A percentile compares a stretch with the other conserved stretches of the same genome.
Conservation (phyloP, 2,888 invertebrate genomes). For the Tolmerus cingulatus region DNA sequence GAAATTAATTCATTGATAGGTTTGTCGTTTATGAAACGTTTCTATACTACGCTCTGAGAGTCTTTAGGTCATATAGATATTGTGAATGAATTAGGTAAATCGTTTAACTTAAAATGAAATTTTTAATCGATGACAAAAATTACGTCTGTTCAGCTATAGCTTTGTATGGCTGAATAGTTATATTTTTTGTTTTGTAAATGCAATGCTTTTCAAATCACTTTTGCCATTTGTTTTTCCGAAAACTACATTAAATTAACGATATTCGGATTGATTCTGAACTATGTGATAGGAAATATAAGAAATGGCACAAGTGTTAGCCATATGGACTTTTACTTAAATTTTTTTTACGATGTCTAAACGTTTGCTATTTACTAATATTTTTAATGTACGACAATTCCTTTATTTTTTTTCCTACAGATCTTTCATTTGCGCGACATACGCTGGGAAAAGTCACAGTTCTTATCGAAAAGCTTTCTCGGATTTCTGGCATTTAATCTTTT, state of each 20-base stretch:
- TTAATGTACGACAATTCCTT: not conserved
- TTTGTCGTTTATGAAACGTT: not conserved
- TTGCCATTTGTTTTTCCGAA: not conserved
- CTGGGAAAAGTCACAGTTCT: conserved; percentile 88
- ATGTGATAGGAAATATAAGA: not conserved
- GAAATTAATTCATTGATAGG: not conserved
- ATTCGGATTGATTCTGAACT: not conserved
- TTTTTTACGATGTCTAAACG: not conserved
- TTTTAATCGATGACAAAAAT: no score
- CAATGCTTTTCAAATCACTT: not conserved
- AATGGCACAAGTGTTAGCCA: not conserved
- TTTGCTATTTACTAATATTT: not conserved
- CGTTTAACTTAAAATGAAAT: not conserved
- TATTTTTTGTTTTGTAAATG: not conserved
- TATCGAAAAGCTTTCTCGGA: conserved; percentile 89
- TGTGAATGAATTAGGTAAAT: not conserved
- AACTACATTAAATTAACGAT: not conserved
- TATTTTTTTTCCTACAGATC: conserved; percentile 66
- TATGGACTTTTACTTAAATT: not conserved
- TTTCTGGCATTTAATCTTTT: conserved; percentile 90
- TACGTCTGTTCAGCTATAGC: no score
- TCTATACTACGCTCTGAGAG: no score
- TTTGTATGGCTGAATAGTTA: not conserved
- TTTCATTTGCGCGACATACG: conserved; percentile 88
- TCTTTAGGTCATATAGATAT: no score